These are phyloP conservation scores for Parascotia fuliginaria DNA, from an alignment of 2,888 invertebrate species.

Conservation along the genomic window DNA sequence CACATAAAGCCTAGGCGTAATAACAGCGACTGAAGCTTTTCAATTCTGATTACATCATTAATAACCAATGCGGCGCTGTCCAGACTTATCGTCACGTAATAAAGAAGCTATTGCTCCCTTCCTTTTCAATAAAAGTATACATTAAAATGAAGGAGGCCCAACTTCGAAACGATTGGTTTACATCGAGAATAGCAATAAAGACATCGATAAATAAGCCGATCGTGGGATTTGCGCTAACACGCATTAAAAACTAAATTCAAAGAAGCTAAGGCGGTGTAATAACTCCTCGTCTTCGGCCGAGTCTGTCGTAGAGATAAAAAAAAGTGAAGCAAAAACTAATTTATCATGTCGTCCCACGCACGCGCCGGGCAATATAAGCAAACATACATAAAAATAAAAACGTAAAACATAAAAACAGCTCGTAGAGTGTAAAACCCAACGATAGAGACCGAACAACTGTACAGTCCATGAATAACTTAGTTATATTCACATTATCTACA, in stretches of 20 bases:
- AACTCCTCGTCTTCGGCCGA: constrained; percentile 73
- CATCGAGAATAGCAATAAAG: constrained; percentile 37
- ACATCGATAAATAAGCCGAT: constrained; percentile 48
- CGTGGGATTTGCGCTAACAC: constrained; percentile 52
- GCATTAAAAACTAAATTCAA: constrained; percentile 61
- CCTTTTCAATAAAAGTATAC: constrained; percentile 65
- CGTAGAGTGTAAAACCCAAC: constrained; percentile 84
- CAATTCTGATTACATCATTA: constrained; percentile 37
- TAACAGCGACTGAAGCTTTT: constrained; percentile 36
- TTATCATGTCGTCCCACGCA: constrained; percentile 82
- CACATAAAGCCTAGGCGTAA: constrained; percentile 31
- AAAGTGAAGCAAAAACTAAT: constrained; percentile 77
- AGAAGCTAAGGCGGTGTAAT: constrained; percentile 66
- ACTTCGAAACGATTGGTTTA: constrained; percentile 50
- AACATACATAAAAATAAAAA: constrained; percentile 74
- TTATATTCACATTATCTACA: constrained; percentile 86
- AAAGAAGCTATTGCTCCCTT: constrained; percentile 64
- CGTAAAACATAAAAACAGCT: constrained; percentile 69
- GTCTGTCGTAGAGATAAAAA: constrained; percentile 71
- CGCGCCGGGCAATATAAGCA: constrained; percentile 75
- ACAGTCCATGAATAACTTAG: constrained; percentile 81
- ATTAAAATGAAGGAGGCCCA: constrained; percentile 60
- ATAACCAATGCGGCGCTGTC: constrained; percentile 43
- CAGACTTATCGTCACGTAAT: constrained; percentile 42
- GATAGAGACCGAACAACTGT: constrained; percentile 75